phyloP scores from a whole-genome alignment of 2,888 invertebrate genomes.

The Amaurobius ferox region DNA sequence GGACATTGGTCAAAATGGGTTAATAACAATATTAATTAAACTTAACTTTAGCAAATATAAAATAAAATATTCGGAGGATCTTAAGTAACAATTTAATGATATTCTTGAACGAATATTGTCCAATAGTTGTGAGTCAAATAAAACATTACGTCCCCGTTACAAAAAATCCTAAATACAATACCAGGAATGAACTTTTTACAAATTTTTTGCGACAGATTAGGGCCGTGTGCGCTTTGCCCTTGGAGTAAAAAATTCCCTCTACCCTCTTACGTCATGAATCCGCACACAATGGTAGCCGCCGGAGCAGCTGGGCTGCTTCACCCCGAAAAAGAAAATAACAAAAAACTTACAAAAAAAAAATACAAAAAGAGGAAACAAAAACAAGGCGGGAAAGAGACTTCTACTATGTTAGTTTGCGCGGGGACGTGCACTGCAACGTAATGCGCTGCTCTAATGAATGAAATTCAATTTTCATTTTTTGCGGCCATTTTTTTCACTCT shows the following conservation, averaged over 20 bases:
- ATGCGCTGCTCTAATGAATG: constrained; percentile 67
- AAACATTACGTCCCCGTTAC: too few species aligned
- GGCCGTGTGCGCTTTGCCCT: constrained; percentile 41
- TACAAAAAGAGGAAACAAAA: constrained; percentile 25
- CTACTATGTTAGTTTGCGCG: constrained; percentile 9
- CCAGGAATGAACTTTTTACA: constrained; percentile 41
- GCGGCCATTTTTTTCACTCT: constrained; percentile 12
- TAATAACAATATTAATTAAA: too few species aligned
- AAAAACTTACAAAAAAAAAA: constrained; percentile 21
- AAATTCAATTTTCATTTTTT: constrained; percentile 71
- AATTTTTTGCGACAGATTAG: constrained; percentile 17
- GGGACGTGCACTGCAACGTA: constrained; percentile 63
- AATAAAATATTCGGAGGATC: too few species aligned
- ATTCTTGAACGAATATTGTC: too few species aligned
- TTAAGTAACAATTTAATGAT: too few species aligned
- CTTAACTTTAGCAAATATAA: too few species aligned
- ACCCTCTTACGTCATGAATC: constrained; percentile 45
- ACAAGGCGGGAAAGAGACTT: constrained; percentile 12
- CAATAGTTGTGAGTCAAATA: too few species aligned
- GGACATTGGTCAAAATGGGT: too few species aligned
- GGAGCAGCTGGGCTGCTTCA: constrained; percentile 42
- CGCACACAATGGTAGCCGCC: constrained; percentile 37
- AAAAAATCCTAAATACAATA: too few species aligned
- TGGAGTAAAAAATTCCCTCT: constrained; percentile 54
- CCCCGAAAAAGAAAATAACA: constrained; percentile 4